A percentile compares a stretch with the other conserved stretches of the same genome.
Conservation (phyloP, 2,113 vertebrate genomes). For the Barnardius zonarius region DNA sequence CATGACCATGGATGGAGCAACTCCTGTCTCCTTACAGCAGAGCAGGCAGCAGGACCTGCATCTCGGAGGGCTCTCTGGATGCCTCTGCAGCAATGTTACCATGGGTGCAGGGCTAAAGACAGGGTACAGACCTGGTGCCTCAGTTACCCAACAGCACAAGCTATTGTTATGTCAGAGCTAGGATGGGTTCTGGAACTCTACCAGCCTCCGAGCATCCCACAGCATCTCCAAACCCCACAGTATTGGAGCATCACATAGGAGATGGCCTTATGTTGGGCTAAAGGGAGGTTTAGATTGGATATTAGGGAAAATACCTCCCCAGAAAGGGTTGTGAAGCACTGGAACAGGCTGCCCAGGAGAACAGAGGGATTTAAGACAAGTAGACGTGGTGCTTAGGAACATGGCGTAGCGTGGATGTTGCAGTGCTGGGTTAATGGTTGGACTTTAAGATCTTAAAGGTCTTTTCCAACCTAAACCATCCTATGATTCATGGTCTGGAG, state of each 20-base stretch:
- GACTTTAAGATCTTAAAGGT: neutral
- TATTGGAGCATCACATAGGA: neutral
- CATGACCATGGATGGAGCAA: accelerated
- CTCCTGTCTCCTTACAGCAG: neutral
- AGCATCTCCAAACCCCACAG: neutral
- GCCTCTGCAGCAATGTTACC: neutral
- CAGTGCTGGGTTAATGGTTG: neutral
- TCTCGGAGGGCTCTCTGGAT: neutral
- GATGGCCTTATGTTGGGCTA: accelerated
- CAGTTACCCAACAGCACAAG: neutral
- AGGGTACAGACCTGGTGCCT: neutral
- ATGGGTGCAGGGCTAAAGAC: too few relatives aligned
- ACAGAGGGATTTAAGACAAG: neutral
- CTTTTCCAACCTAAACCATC: neutral
- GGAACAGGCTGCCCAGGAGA: neutral
- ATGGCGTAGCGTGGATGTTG: neutral
- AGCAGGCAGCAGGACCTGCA: neutral
- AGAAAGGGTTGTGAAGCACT: neutral
- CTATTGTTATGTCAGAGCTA: neutral
- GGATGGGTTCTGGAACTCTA: neutral
- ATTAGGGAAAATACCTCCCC: neutral
- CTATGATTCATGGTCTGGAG: neutral
- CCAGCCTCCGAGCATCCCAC: neutral
- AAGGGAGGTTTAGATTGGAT: neutral
- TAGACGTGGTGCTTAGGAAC: neutral